Conservation (phyloP, 92 coral and sea anemone genomes). For the Parazoanthus atlanticus region DNA sequence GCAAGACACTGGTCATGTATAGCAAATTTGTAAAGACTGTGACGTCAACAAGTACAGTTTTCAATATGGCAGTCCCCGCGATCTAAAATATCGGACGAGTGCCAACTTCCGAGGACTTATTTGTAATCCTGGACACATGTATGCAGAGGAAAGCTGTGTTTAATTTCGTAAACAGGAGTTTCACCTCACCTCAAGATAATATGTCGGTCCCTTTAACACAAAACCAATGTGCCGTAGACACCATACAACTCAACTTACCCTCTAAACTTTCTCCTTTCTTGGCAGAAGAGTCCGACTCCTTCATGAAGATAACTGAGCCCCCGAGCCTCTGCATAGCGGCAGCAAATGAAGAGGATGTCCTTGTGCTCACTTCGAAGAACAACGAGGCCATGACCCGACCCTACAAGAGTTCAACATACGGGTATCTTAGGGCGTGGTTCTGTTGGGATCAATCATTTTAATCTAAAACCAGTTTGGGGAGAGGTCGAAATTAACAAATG, state of each 20-base stretch:
- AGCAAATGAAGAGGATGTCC: conserved; percentile 90
- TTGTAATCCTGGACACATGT: too few species aligned
- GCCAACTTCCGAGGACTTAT: too few species aligned
- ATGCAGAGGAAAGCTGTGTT: too few species aligned
- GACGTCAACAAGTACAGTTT: too few species aligned
- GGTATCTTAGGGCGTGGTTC: not conserved
- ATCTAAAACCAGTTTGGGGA: too few species aligned
- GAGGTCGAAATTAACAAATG: too few species aligned
- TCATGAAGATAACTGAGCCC: conserved; percentile 88
- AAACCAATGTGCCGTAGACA: not conserved
- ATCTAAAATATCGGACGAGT: too few species aligned
- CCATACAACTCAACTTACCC: conserved; percentile 58
- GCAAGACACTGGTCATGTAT: too few species aligned
- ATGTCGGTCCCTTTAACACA: too few species aligned
- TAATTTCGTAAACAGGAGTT: too few species aligned
- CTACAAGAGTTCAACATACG: conserved; percentile 51
- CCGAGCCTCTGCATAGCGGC: conserved; percentile 99
- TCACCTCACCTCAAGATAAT: not conserved
- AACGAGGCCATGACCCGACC: conserved; percentile 95
- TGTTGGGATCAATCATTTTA: not conserved
- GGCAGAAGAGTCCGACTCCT: conserved; percentile 88
- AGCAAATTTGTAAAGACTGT: too few species aligned
- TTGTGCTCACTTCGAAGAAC: conserved; percentile 94
- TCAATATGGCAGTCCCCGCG: too few species aligned
- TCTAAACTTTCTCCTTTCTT: conserved; percentile 94